These are phyloP conservation scores for Intellagama lesueurii DNA, from an alignment of 2,797 vertebrate species.

Conservation along the genomic window DNA sequence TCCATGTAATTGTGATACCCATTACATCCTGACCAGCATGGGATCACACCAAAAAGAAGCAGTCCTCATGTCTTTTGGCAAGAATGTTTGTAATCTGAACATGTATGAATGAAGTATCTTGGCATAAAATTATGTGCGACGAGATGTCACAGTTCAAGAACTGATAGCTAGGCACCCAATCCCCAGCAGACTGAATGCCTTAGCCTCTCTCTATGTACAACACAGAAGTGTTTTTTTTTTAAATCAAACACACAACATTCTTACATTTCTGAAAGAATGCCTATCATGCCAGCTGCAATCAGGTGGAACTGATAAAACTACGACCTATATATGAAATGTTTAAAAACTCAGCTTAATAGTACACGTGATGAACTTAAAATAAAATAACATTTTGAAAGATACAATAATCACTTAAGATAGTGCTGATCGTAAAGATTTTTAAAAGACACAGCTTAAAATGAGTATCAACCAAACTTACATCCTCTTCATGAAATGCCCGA, in stretches of 20 bases:
- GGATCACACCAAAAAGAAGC: background rate
- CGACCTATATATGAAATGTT: background rate
- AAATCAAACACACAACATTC: background rate
- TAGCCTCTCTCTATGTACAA: background rate
- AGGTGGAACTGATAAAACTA: constrained; percentile 4
- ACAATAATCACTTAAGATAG: constrained; percentile 38
- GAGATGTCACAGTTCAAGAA: background rate
- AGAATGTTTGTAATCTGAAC: background rate
- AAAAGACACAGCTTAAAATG: constrained; percentile 70
- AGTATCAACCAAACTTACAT: constrained; percentile 78
- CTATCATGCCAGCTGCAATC: background rate
- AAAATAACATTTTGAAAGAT: background rate
- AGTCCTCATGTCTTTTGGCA: background rate
- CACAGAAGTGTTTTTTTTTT: background rate
- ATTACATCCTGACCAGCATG: background rate
- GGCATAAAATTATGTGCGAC: background rate
- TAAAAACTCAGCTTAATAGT: background rate
- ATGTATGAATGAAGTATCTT: background rate
- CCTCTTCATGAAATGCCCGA: constrained; percentile 79
- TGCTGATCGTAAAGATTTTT: constrained; percentile 40
- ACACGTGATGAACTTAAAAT: background rate
- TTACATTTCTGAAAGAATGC: background rate
- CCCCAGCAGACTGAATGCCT: background rate
- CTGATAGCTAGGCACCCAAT: background rate
- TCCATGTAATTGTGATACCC: background rate